A percentile compares a stretch with the other conserved stretches of the same genome.
Conservation (phyloP, 2,888 invertebrate genomes). For the Eupithecia vulgata region DNA sequence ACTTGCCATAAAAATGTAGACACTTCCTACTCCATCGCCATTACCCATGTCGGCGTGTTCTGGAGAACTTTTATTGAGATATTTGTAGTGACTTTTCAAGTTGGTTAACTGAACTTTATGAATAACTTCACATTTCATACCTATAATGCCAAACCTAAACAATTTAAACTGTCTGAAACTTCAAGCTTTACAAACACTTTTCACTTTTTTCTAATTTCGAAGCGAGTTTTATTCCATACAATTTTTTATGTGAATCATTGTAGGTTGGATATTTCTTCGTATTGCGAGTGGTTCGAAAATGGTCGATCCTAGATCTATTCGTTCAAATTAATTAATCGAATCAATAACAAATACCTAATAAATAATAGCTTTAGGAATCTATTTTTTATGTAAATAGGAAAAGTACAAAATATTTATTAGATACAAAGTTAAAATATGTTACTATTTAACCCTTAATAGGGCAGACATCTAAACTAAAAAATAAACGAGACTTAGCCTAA, state of each 20-base stretch:
- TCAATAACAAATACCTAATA: background rate
- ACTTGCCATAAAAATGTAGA: conserved; percentile 19
- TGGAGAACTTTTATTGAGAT: conserved; percentile 25
- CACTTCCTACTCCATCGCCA: conserved; percentile 8
- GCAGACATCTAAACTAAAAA: no score
- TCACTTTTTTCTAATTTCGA: no score
- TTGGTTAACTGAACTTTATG: background rate
- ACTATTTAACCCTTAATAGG: no score
- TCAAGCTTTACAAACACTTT: background rate
- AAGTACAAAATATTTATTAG: no score
- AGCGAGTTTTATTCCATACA: no score
- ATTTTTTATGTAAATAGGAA: no score
- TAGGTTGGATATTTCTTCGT: no score
- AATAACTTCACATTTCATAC: background rate
- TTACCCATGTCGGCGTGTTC: background rate
- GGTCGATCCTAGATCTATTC: background rate
- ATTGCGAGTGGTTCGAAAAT: background rate
- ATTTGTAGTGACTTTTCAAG: conserved; percentile 33
- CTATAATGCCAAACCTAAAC: background rate
- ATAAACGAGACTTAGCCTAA: no score
- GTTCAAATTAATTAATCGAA: background rate
- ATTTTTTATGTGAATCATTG: no score
- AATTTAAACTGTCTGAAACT: background rate
- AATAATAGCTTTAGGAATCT: no score
- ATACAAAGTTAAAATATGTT: no score